Evolutionary conservation across 2,888 invertebrate genomes (phyloP), one percentile per base, ranked within the genome.

Genomic region (Euzetes globulus): DNA sequence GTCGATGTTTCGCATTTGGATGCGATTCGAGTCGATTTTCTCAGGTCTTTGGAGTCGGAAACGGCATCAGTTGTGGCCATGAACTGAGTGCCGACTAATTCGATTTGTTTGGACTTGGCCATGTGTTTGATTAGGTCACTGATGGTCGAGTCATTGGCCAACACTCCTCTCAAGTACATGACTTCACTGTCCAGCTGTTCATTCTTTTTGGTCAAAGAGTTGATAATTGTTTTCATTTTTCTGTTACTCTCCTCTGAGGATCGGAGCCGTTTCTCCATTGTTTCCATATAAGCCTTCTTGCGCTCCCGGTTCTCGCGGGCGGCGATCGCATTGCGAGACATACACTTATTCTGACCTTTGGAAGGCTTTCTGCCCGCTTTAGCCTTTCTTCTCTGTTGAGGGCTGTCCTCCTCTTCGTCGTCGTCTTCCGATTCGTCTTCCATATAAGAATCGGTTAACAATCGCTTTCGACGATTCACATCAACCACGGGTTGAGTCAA

Each of bases 301-400:
- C 70, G 50, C 25, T 71, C 74, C n/a, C 74, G 13, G 52, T 74
- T 74, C 22, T 74, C 45, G 4, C 74, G 68, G n/a, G 74, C 74
- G 25, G 74, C 74, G 70, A 74, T 70, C 11, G 74, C 74, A 47
- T 74, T 74, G 47, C 70, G 52, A 74, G 50, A 45, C 74, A 74
- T 74, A 52, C 74, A 74, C 52, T 47, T 29, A 19, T 45, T 72
- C n/a, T 1, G 22, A 19, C 17, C 41, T 41, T 50, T 50, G 11
- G 45, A 41, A 13, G 37, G 37, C 45, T 41, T 45, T 19, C 37
- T 17, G 27, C 47, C 47, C 15, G 15, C 25, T 45, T 70, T 41
- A 13, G 33, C 7, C 37, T 37, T 63, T 13, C n/a, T 1, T 63
- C 15, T 63, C 3, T 4, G 1, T 37, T 22, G 6, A 15, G n/a